Evolutionary conservation across 2,113 vertebrate genomes (phyloP), one percentile per base, ranked within the genome.

Genomic region (Tachysurus vachellii): DNA sequence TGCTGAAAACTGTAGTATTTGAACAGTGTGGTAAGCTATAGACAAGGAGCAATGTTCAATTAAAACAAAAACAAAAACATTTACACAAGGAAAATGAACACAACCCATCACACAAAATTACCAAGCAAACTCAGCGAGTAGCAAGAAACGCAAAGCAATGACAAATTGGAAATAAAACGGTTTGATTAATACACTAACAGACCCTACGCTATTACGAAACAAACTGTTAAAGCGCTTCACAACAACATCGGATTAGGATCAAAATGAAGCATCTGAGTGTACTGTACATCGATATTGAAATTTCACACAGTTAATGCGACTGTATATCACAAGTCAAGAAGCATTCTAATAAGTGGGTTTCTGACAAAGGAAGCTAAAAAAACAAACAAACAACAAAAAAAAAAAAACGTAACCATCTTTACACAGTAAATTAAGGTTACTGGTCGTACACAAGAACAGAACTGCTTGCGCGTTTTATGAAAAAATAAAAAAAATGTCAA

Each of bases 351-450:
- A 97, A 97, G 96, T 96, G 93, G 92, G 96, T 97, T 95, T 97
- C 95, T 96, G 96, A 99, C 96, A 97, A 97, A 98, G 95, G 97
- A 97, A 97, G 97, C 96, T 97, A 14, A n/a, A 76, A 76, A 77
- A 76, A 50, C 97, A 94, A 97, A 89, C n/a, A 53, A 13, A 36
- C 36, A 36, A 97, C 94, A 97, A 90, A 94, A 98, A 97, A 36
- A 97, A 94, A 97, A 90, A 94, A 98, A 97, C 97, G 98, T 99
- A 99, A 99, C 98, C 98, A 99, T 99, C 97, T 99, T 99, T 99
- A 99, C 98, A 99, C 97, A 99, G 98, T 99, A 99, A 99, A 99
- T 98, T 99, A 99, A 98, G 98, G 98, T 99, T 99, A 99, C 98
- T 97, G 97, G 97, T 99, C 96, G 96, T 97, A 99, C 97, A 98